Percentiles rank a stretch among this genome's conserved stretches.
Evolutionary conservation across 2,113 vertebrate genomes (phyloP).

Genomic region (Regulus satrapa): DNA sequence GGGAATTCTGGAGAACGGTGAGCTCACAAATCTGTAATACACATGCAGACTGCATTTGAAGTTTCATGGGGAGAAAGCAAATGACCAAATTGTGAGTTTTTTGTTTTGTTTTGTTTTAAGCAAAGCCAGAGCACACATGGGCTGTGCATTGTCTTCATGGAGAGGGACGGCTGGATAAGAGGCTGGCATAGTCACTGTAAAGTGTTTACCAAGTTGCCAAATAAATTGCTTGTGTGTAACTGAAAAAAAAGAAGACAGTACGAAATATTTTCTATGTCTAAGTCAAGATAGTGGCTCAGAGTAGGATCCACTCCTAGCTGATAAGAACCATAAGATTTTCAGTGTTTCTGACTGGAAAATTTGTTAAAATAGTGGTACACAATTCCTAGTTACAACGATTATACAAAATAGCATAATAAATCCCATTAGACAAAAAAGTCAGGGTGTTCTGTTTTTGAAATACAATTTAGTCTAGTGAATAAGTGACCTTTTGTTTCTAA

Average conservation of each 20-base stretch:
- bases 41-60: neutral
- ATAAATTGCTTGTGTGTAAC: neutral
- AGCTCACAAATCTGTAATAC: neutral
- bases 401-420: constrained; percentile 3
- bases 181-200: accelerated
- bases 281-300: neutral
- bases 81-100: neutral
- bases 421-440: constrained; percentile 3
- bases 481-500: constrained; percentile 22
- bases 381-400: constrained; percentile 4
- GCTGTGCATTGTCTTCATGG: neutral
- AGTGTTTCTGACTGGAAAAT: neutral
- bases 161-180: neutral
- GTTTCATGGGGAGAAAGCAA: neutral
- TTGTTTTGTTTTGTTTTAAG: neutral
- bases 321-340: neutral
- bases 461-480: constrained; percentile 5
- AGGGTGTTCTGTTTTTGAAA: constrained; percentile 14
- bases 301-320: neutral
- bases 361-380: neutral
- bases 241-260: neutral
- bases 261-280: neutral
- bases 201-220: neutral
- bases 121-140: neutral
- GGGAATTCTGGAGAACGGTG: neutral